phyloP scores from a whole-genome alignment of 2,888 invertebrate genomes.

The Orchesella flavescens region DNA sequence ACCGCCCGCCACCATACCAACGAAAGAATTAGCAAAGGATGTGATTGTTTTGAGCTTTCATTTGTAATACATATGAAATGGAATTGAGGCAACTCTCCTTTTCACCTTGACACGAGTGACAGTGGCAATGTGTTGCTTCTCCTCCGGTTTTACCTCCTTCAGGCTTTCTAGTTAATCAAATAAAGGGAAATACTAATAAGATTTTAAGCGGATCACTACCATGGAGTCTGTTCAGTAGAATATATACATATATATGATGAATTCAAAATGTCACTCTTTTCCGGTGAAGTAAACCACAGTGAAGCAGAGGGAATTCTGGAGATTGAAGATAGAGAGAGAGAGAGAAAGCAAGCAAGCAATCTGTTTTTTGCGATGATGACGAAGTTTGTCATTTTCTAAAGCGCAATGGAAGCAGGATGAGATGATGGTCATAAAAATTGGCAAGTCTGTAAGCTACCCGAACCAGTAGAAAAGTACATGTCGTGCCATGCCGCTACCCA shows the following conservation, averaged over 20 bases:
- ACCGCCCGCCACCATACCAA: background rate
- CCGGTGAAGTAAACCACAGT: slow-evolving; percentile 37
- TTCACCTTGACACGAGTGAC: slow-evolving; percentile 63
- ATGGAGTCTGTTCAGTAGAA: background rate
- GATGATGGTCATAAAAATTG: slow-evolving; percentile 15
- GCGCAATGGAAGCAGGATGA: background rate
- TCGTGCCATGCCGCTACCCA: background rate
- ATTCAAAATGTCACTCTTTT: slow-evolving; percentile 31
- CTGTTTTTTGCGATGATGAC: slow-evolving; percentile 18
- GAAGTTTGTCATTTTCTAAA: slow-evolving; percentile 2
- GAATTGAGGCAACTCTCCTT: slow-evolving; percentile 9
- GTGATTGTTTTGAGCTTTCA: background rate
- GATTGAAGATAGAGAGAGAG: background rate
- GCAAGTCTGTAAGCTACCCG: background rate
- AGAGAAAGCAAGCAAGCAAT: slow-evolving; percentile 27
- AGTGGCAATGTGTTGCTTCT: slow-evolving; percentile 44
- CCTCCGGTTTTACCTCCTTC: background rate
- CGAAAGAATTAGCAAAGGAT: background rate
- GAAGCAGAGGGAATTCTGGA: slow-evolving; percentile 15
- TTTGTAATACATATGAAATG: background rate
- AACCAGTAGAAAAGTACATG: background rate
- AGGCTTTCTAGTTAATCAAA: background rate
- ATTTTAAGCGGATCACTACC: no score
- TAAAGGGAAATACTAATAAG: background rate
- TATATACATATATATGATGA: background rate